These are phyloP conservation scores for Dinothrombium tinctorium DNA, from an alignment of 1,140 invertebrate genomes.

Conservation along the genomic window DNA sequence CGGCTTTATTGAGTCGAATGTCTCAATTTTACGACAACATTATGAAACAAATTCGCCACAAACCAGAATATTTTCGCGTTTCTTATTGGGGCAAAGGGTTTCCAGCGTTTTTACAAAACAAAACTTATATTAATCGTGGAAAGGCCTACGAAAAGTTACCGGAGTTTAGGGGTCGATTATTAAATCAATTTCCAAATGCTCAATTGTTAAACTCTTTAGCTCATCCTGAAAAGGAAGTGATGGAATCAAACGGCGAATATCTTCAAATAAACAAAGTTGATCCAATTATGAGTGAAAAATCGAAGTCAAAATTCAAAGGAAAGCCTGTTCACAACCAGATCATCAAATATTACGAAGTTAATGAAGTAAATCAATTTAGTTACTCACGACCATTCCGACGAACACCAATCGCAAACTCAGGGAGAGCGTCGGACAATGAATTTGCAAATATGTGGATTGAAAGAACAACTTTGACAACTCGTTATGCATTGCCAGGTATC, in stretches of 20 bases:
- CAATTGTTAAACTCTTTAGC: constrained; percentile 54
- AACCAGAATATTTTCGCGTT: constrained; percentile 88
- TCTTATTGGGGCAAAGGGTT: constrained; percentile 84
- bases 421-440: constrained; percentile 4
- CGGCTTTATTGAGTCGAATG: constrained; percentile 48
- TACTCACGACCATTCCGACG: constrained; percentile 48
- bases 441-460: constrained; percentile 87
- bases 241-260: constrained; percentile 17
- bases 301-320: constrained; percentile 17
- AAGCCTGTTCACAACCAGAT: constrained; percentile 60
- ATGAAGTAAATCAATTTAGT: constrained; percentile 72
- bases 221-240: background rate
- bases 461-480: constrained; percentile 55
- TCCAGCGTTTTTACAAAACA: constrained; percentile 82
- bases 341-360: constrained; percentile 62
- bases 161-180: constrained; percentile 73
- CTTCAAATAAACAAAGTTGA: constrained; percentile 88
- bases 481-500: constrained; percentile 65
- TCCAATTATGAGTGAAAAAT: constrained; percentile 39
- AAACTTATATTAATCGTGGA: constrained; percentile 85
- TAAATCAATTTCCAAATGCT: constrained; percentile 73
- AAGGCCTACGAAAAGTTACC: constrained; percentile 82
- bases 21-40: constrained; percentile 78
- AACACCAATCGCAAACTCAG: background rate
- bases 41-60: constrained; percentile 45